Evolutionary conservation across 2,797 vertebrate species (phyloP).

Genomic region (Falco peregrinus): DNA sequence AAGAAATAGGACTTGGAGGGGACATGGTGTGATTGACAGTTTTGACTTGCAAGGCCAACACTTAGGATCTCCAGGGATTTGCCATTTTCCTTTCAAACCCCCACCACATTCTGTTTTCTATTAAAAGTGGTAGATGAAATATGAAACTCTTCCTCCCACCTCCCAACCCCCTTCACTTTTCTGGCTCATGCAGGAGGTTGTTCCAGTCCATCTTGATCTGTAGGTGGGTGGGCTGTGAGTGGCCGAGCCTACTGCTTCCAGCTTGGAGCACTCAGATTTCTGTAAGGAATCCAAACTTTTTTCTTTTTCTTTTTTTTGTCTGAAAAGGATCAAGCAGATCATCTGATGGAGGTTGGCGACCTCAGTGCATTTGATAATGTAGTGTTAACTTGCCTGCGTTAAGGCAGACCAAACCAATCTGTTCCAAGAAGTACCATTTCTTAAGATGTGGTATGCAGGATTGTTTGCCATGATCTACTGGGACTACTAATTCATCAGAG

Average conservation of each 20-base stretch:
- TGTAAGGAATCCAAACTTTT: slow-evolving; percentile 7
- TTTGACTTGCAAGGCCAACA: slow-evolving; percentile 30
- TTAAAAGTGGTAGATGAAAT: slow-evolving; percentile 68
- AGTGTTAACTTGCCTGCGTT: slow-evolving; percentile 33
- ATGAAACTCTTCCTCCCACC: slow-evolving; percentile 46
- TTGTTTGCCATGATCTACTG: slow-evolving; percentile 26
- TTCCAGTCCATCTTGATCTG: slow-evolving; percentile 49
- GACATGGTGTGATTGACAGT: slow-evolving; percentile 39
- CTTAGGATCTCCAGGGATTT: slow-evolving; percentile 27
- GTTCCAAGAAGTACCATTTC: slow-evolving; percentile 19
- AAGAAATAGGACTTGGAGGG: not conserved
- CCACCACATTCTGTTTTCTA: slow-evolving; percentile 64
- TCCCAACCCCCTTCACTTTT: slow-evolving; percentile 23
- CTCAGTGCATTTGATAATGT: slow-evolving; percentile 51
- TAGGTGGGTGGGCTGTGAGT: slow-evolving; percentile 66
- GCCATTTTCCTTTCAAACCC: slow-evolving; percentile 47
- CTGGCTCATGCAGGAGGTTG: slow-evolving; percentile 36
- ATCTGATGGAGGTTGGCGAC: slow-evolving; percentile 29
- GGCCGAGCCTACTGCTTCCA: slow-evolving; percentile 32
- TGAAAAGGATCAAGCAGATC: slow-evolving; percentile 34
- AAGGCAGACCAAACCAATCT: slow-evolving; percentile 25
- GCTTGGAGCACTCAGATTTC: slow-evolving; percentile 38
- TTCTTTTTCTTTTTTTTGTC: not conserved
- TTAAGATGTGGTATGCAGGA: slow-evolving; percentile 24
- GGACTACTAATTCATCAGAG: slow-evolving; percentile 50